phyloP scores from a whole-genome alignment of 2,113 vertebrate genomes.

The Rhizomys pruinosus region DNA sequence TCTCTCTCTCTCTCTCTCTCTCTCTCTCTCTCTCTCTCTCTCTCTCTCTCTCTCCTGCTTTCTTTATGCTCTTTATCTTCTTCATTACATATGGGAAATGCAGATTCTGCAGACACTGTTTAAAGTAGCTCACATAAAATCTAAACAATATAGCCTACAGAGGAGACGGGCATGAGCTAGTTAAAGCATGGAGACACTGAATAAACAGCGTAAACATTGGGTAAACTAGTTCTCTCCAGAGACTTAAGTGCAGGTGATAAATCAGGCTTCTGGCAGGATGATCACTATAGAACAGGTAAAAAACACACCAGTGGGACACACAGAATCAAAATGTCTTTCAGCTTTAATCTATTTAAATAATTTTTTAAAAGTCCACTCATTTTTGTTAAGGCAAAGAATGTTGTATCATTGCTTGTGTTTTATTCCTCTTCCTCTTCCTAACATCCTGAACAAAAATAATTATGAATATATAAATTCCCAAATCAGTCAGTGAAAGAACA shows the following conservation, averaged over 20 bases:
- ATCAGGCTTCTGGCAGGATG: not conserved
- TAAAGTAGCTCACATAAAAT: not conserved
- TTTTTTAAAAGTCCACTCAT: not conserved
- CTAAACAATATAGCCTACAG: slow-evolving; percentile 2
- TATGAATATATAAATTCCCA: slow-evolving; percentile 34
- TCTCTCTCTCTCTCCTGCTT: not conserved
- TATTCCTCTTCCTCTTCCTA: slow-evolving; percentile 33
- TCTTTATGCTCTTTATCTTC: slow-evolving; percentile 41
- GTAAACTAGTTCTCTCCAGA: not conserved
- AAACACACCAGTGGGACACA: slow-evolving; percentile 49
- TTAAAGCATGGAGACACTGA: not conserved
- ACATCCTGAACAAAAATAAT: slow-evolving; percentile 28
- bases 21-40: not conserved
- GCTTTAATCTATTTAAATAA: slow-evolving; percentile 6
- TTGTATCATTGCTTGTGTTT: not conserved
- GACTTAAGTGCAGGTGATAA: not conserved
- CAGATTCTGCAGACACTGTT: not conserved
- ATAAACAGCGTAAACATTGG: not conserved
- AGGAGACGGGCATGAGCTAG: not conserved
- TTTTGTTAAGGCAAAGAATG: slow-evolving; percentile 43
- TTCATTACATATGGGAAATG: not conserved
- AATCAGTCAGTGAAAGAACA: not conserved
- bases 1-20: not conserved
- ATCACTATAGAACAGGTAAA: not conserved
- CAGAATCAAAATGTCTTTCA: slow-evolving; percentile 44